These are phyloP conservation scores for Bugulina stolonifera DNA, from an alignment of 2,888 invertebrate genomes.

Conservation along the genomic window DNA sequence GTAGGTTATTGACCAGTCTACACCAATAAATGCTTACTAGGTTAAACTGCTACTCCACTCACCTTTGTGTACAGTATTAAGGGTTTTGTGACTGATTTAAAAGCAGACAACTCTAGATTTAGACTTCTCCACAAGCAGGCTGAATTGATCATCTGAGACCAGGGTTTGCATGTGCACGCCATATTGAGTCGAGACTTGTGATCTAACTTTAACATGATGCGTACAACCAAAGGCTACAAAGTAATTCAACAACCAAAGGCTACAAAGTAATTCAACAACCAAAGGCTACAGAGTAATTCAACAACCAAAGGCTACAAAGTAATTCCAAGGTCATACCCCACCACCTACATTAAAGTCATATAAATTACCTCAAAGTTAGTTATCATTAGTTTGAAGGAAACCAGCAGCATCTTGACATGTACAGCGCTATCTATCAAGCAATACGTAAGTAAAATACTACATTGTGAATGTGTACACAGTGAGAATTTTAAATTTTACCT, in stretches of 20 bases:
- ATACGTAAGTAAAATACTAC: no score
- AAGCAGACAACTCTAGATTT: conserved; percentile 36
- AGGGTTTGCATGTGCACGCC: conserved; percentile 36
- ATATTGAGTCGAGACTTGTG: conserved; percentile 32
- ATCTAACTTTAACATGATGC: conserved; percentile 5
- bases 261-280: neutral
- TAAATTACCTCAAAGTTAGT: no score
- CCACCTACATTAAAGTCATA: no score
- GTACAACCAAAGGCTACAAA: conserved; percentile 16
- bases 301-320: conserved; percentile 7
- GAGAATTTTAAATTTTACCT: no score
- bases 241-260: neutral
- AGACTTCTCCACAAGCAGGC: conserved; percentile 35
- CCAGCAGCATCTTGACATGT: no score
- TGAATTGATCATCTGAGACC: conserved; percentile 33
- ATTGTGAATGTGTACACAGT: no score
- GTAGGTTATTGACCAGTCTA: no score
- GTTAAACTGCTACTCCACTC: no score
- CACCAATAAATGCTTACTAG: no score
- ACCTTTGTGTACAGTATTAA: conserved; percentile 32
- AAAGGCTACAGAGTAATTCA: neutral
- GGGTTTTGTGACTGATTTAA: conserved; percentile 32
- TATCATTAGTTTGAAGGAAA: no score
- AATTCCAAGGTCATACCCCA: no score
- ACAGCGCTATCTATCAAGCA: no score